Base-by-base conservation (phyloP, 2,113 vertebrate genomes). In the Cercocebus atys region DNA sequence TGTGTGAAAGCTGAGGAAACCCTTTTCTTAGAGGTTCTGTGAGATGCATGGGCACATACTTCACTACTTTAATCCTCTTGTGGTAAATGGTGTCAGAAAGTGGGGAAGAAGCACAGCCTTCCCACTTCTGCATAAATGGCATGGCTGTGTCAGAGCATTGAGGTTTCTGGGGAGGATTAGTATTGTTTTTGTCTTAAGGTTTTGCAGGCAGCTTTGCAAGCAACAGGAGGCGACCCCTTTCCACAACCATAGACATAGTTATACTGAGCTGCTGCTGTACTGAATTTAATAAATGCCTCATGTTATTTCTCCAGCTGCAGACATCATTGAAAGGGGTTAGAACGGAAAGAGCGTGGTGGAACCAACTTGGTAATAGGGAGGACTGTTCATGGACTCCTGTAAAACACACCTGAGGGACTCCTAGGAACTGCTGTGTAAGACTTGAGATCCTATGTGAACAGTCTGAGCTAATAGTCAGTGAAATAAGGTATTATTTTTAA, bases 141-240 rank as follows among this genome's bases (percentile, higher is more conserved):
- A 18, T 2, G 20, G 38, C 72, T 83, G 4, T 57, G 75, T 80
- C n/a, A 96, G 55, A 17, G 9, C 30, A 57, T 0, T 84, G 64
- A 93, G 59, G 7, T 73, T 45, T 94, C 38, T 85, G n/a, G 72
- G 17, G 13, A 17, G 64, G 92, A 88, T 82, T 47, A 52, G 32
- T 55, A 47, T 92, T 12, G 23, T 90, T 93, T 72, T 72, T 14
- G 70, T 80, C 38, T 80, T n/a, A 92, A 68, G 55, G 25, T 50
- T 97, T 93, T 90, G 14, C 73, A 68, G 43, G 64, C n/a, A 89
- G 52, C 16, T 89, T 94, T 96, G 52, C 18, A 47, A 88, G 47
- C 43, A 78, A 50, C 22, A 85, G 64, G 72, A 90, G 23, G n/a
- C 57, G 76, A 14, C 8, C 32, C 73, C 30, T 40, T 96, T 85